Conservation (phyloP, 2,888 invertebrate genomes). For the Mythimna lalbum region DNA sequence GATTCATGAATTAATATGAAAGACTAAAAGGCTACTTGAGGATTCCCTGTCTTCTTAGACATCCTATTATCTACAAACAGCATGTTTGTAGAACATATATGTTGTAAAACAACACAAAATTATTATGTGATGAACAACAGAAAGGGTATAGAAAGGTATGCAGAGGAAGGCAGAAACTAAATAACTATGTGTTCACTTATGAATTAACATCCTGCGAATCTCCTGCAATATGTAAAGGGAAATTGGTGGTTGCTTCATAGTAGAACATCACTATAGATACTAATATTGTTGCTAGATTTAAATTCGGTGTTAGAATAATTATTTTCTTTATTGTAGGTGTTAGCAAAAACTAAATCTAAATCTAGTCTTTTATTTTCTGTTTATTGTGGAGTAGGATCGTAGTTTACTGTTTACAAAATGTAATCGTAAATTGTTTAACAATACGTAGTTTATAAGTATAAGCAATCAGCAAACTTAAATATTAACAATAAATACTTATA, state of each 20-base stretch:
- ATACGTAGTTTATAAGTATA: too few relatives aligned
- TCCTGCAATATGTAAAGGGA: constrained; percentile 6
- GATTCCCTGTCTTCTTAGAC: neutral
- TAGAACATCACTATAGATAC: neutral
- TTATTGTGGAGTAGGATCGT: too few relatives aligned
- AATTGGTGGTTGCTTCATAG: neutral
- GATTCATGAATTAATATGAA: too few relatives aligned
- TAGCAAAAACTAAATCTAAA: too few relatives aligned
- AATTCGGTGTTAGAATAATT: too few relatives aligned
- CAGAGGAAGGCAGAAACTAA: neutral
- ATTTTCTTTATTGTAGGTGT: too few relatives aligned
- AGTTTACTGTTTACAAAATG: too few relatives aligned
- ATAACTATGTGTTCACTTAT: constrained; percentile 1
- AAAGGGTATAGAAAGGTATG: neutral
- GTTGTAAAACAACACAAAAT: constrained; percentile 1
- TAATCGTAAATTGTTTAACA: too few relatives aligned
- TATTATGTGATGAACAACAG: neutral
- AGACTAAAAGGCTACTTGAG: neutral
- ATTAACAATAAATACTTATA: too few relatives aligned
- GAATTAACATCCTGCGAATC: constrained; percentile 18
- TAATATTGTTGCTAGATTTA: neutral
- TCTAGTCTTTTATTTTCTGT: too few relatives aligned
- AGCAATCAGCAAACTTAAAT: too few relatives aligned
- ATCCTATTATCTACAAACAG: neutral
- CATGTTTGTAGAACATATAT: neutral